These are phyloP conservation scores for Taenaris catops DNA, from an alignment of 2,888 invertebrate species.

Conservation along the genomic window DNA sequence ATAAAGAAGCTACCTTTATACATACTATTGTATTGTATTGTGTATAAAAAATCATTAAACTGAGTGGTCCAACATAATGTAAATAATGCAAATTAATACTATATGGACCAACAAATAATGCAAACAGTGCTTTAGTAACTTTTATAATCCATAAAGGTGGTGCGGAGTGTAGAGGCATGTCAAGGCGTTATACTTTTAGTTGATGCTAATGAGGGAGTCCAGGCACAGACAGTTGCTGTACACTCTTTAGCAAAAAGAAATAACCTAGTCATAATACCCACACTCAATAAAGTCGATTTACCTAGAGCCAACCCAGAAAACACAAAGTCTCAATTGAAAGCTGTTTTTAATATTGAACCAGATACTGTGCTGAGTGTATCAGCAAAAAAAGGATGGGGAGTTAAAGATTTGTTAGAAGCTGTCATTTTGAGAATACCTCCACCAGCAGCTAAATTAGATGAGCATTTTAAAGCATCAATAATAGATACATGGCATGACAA, in stretches of 20 bases:
- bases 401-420: conserved; percentile 87
- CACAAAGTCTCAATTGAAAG: conserved; percentile 88
- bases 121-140: no score
- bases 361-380: conserved; percentile 90
- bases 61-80: no score
- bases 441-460: conserved; percentile 80
- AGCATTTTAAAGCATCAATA: conserved; percentile 88
- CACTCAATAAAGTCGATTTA: conserved; percentile 97
- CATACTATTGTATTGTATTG: no score
- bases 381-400: conserved; percentile 94
- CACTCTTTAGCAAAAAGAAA: conserved; percentile 93
- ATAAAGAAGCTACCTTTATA: no score
- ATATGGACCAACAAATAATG: no score
- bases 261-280: conserved; percentile 92
- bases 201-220: conserved; percentile 97
- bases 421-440: conserved; percentile 90
- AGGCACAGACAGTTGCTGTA: conserved; percentile 99
- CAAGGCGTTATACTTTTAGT: conserved; percentile 97
- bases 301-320: conserved; percentile 93
- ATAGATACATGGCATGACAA: conserved; percentile 97
- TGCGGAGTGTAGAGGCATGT: conserved; percentile 94
- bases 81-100: no score
- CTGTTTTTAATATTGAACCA: conserved; percentile 89
- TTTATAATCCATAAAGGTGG: no score
- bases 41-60: no score